phyloP scores from a whole-genome alignment of 92 coral and sea anemone species.

The Zoanthus gigantus region DNA sequence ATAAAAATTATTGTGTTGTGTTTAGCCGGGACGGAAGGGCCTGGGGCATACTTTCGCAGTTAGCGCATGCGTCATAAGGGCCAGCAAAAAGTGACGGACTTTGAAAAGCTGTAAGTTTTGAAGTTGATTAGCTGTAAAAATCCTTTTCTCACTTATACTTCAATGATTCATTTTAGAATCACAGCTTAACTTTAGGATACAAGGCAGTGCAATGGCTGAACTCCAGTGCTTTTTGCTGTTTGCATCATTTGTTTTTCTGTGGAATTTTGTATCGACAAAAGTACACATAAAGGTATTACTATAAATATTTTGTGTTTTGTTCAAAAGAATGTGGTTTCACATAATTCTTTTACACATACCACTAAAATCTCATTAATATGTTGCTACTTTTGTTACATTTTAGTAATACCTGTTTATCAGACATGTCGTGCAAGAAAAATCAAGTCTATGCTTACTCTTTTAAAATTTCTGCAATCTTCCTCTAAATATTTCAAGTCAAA shows the following conservation, averaged over 20 bases:
- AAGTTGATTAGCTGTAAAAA: not conserved
- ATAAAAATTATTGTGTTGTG: no score
- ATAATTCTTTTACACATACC: not conserved
- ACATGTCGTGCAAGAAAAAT: no score
- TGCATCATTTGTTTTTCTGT: not conserved
- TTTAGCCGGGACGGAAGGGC: no score
- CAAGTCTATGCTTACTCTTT: no score
- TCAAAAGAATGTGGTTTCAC: not conserved
- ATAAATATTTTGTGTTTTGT: no score
- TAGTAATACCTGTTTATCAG: no score
- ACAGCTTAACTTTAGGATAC: not conserved
- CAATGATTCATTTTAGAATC: not conserved
- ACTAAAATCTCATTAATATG: no score
- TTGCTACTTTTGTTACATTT: no score
- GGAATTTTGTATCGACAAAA: not conserved
- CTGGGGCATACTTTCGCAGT: no score
- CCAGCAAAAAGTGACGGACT: slow-evolving; percentile 10
- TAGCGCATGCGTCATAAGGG: not conserved
- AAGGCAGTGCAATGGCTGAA: not conserved
- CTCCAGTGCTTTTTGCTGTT: not conserved
- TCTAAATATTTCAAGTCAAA: no score
- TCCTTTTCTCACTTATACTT: not conserved
- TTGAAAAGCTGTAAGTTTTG: slow-evolving; percentile 25
- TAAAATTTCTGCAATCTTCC: no score
- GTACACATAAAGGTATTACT: slow-evolving; percentile 28